Percentiles rank a stretch among this genome's conserved stretches.
Conservation (phyloP, 2,888 invertebrate genomes). For the Apamea sordens region DNA sequence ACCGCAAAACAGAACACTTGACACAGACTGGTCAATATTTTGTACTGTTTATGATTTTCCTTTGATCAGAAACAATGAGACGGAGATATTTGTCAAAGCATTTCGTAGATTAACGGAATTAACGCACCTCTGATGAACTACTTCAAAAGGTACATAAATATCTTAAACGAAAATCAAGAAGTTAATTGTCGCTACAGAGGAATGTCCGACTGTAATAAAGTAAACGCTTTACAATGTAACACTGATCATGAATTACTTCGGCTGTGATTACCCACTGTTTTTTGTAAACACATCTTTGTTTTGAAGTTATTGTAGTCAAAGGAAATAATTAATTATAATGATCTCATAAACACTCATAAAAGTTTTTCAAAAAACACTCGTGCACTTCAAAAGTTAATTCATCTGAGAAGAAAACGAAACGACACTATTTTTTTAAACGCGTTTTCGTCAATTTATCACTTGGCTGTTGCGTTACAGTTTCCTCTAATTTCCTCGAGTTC, state of each 20-base stretch:
- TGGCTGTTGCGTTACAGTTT: slow-evolving; percentile 44
- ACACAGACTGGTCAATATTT: slow-evolving; percentile 83
- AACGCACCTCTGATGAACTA: slow-evolving; percentile 76
- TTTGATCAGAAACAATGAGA: slow-evolving; percentile 85
- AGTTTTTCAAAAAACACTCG: slow-evolving; percentile 8
- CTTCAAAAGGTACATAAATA: slow-evolving; percentile 84
- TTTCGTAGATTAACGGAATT: slow-evolving; percentile 82
- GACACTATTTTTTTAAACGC: slow-evolving; percentile 1
- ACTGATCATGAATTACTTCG: slow-evolving; percentile 50
- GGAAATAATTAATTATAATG: slow-evolving; percentile 34
- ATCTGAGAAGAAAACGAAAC: neutral
- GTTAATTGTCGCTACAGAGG: slow-evolving; percentile 76
- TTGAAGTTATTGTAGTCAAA: slow-evolving; percentile 51
- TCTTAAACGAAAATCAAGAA: slow-evolving; percentile 76
- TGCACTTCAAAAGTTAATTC: slow-evolving; percentile 11
- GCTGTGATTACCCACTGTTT: slow-evolving; percentile 34
- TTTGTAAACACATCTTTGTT: slow-evolving; percentile 41
- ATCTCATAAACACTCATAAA: slow-evolving; percentile 33
- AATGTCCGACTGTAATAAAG: slow-evolving; percentile 72
- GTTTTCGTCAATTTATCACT: slow-evolving; percentile 66
- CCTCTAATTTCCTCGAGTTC: slow-evolving; percentile 67
- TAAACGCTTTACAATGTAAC: slow-evolving; percentile 63
- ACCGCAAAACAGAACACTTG: slow-evolving; percentile 82
- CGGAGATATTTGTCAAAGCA: slow-evolving; percentile 80
- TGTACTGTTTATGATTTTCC: slow-evolving; percentile 83